A percentile compares a stretch with the other conserved stretches of the same genome.
Evolutionary conservation across 2,888 invertebrate genomes (phyloP).

Genomic region (Coenonympha glycerion): DNA sequence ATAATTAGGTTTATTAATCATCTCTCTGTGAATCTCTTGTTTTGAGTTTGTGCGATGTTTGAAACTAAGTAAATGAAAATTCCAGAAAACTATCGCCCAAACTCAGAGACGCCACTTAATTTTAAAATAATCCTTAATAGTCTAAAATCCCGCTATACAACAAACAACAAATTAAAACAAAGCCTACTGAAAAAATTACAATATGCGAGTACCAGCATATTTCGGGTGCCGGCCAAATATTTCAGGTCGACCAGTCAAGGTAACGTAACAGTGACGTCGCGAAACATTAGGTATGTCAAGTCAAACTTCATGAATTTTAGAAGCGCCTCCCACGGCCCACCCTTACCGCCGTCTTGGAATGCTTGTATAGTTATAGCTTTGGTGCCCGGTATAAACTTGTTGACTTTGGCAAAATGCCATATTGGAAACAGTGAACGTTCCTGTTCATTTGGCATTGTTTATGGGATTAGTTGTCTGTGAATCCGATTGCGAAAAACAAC

Average conservation of each 20-base stretch:
- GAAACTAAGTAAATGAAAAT: too few species aligned
- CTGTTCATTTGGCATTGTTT: not conserved
- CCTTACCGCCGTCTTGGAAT: not conserved
- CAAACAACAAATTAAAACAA: too few species aligned
- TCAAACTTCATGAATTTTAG: not conserved
- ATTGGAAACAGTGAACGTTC: not conserved
- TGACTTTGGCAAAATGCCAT: slow-evolving; percentile 19
- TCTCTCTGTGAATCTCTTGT: too few species aligned
- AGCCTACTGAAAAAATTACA: too few species aligned
- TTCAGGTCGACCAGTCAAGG: not conserved
- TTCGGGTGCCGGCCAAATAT: not conserved
- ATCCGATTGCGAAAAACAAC: not conserved
- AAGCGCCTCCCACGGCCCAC: not conserved
- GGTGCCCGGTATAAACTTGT: slow-evolving; percentile 16
- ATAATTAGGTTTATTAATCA: too few species aligned
- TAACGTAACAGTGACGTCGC: not conserved
- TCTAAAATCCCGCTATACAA: too few species aligned
- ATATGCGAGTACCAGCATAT: too few species aligned
- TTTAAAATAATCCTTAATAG: too few species aligned
- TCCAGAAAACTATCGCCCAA: too few species aligned
- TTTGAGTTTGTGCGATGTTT: too few species aligned
- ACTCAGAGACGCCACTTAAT: too few species aligned
- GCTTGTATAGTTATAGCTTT: not conserved
- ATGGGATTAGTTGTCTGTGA: not conserved
- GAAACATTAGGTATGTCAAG: not conserved